Evolutionary conservation across 2,888 invertebrate species (phyloP).

Genomic region (Dicyrtoma fusca): DNA sequence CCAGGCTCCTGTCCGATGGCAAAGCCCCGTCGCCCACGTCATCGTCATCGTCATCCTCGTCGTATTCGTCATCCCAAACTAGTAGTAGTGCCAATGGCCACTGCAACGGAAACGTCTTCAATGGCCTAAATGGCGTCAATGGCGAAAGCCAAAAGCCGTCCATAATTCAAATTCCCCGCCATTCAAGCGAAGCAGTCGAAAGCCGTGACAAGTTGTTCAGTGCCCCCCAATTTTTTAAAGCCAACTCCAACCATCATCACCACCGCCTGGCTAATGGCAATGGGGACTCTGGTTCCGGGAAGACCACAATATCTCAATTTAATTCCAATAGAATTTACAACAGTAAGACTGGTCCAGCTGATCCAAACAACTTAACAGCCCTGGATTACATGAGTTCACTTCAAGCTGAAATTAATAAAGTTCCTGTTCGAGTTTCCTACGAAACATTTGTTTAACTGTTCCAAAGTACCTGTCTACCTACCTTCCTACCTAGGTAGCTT

Average conservation of each 20-base stretch:
- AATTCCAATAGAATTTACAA: background rate
- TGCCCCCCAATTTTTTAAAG: too few relatives aligned
- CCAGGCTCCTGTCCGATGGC: background rate
- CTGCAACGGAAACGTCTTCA: too few relatives aligned
- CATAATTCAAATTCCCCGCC: background rate
- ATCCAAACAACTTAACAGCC: background rate
- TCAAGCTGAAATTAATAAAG: conserved; percentile 30
- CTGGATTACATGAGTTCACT: conserved; percentile 4
- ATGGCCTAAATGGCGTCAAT: too few relatives aligned
- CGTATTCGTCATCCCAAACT: background rate
- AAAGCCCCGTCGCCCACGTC: background rate
- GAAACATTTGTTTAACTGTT: conserved; percentile 44
- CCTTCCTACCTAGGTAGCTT: too few relatives aligned
- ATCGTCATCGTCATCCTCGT: background rate
- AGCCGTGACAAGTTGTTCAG: too few relatives aligned
- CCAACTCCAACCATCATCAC: too few relatives aligned
- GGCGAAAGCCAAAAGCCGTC: too few relatives aligned
- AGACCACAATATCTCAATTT: background rate
- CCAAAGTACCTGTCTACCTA: too few relatives aligned
- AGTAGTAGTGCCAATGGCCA: background rate
- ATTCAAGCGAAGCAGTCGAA: background rate
- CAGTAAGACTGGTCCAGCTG: background rate
- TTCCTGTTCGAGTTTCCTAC: conserved; percentile 37
- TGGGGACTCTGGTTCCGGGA: background rate
- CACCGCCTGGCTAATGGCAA: background rate